Percentiles rank a stretch among this genome's conserved stretches.
Conservation (phyloP, 2,113 vertebrate genomes). For the Nestor notabilis region DNA sequence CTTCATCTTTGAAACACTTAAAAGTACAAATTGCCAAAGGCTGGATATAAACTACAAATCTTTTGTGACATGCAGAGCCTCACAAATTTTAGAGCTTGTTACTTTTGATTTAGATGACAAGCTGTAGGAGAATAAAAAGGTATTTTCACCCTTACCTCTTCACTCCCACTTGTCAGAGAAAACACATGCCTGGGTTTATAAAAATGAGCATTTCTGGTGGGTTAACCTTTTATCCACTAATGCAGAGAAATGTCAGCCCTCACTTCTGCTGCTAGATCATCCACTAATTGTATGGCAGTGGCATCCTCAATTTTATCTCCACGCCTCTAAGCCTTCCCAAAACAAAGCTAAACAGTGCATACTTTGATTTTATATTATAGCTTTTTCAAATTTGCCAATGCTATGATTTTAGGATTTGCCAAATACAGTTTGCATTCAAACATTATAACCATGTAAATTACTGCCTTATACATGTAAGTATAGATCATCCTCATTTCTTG, state of each 20-base stretch:
- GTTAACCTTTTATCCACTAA: neutral
- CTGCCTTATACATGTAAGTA: constrained; percentile 11
- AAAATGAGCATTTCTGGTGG: neutral
- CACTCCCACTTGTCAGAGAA: neutral
- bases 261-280: neutral
- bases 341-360: neutral
- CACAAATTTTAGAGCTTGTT: constrained; percentile 31
- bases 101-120: constrained; percentile 54
- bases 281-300: neutral
- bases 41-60: constrained; percentile 42
- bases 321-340: neutral
- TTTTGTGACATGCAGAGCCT: constrained; percentile 10
- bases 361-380: neutral
- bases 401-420: constrained; percentile 41
- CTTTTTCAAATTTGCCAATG: neutral
- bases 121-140: neutral
- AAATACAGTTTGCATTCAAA: constrained; percentile 12
- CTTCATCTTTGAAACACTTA: constrained; percentile 46
- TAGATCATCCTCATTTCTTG: constrained; percentile 2
- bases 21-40: constrained; percentile 29
- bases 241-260: neutral
- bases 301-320: neutral
- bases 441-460: constrained; percentile 14
- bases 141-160: constrained; percentile 3
- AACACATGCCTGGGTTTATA: neutral